Evolutionary conservation across 2,113 vertebrate species (phyloP), one percentile per base, ranked within the genome.

Genomic region (Terrapene triunguis): DNA sequence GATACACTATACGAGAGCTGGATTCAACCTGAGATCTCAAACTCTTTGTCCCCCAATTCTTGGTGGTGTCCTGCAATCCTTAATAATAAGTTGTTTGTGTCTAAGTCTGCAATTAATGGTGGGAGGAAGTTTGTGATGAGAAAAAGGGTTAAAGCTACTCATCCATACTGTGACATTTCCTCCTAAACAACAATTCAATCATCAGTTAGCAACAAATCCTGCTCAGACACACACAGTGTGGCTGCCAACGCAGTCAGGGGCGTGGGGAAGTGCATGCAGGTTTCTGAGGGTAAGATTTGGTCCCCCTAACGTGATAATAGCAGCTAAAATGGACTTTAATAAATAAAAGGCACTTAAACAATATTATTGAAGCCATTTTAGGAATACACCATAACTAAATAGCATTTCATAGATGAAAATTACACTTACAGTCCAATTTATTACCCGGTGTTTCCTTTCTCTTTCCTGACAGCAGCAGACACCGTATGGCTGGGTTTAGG

Each of bases 401-500:
- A 86, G 22, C 21, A 13, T 47, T 42, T 78, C 42, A 16, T 27
- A 27, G 38, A 59, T 85, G 93, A 59, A 91, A 95, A 89, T 85
- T 69, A 93, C n/a, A 69, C 35, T 3, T 16, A 93, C 12, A 90
- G 50, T 95, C 53, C 85, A 95, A 97, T 95, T 97, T 97, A 97
- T 24, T 90, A 59, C 59, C 83, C 50, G 24, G 80, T 53, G 90
- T 88, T 12, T 94, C 90, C 92, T 92, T 85, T 90, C 72, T 84
- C 94, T 85, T 90, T 42, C 85, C 94, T 93, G 94, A 95, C 80
- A 96, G 93, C 91, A 96, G 47, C 84, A 96, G 84, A 89, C 89
- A 96, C 89, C 96, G 96, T 96, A 97, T 89, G 95, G 93, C 92
- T 55, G 54, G 44, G 76, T 94, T 97, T 81, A 94, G 69, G 88